phyloP scores from a whole-genome alignment of 2,797 vertebrate species.

The Platyrinchus mystaceus region DNA sequence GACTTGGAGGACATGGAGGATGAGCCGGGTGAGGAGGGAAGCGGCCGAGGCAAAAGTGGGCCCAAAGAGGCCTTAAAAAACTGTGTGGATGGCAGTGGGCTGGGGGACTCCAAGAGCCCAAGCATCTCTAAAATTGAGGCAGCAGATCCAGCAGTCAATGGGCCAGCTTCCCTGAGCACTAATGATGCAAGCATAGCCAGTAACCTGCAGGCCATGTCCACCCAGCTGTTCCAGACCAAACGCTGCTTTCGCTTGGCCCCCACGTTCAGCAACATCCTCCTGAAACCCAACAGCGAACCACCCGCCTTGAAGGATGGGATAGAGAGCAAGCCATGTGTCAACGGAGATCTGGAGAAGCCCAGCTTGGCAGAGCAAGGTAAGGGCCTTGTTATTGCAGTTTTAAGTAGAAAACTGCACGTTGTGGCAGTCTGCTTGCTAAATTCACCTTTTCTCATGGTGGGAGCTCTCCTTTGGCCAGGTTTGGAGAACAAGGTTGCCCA shows the following conservation, averaged over 20 bases:
- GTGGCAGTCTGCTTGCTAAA: not conserved
- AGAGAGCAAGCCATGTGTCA: slow-evolving; percentile 67
- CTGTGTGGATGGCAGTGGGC: slow-evolving; percentile 19
- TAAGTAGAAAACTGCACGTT: not conserved
- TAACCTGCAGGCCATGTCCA: slow-evolving; percentile 97
- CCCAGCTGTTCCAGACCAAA: slow-evolving; percentile 94
- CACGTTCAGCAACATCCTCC: slow-evolving; percentile 92
- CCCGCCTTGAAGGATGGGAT: slow-evolving; percentile 24
- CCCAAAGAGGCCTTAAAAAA: slow-evolving; percentile 26
- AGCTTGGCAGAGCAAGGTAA: slow-evolving; percentile 71
- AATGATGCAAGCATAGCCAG: slow-evolving; percentile 92
- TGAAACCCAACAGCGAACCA: slow-evolving; percentile 76
- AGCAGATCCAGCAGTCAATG: slow-evolving; percentile 78
- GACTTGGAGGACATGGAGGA: slow-evolving; percentile 97
- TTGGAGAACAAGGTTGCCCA: not conserved
- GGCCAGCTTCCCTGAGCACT: slow-evolving; percentile 72
- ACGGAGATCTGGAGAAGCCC: slow-evolving; percentile 70
- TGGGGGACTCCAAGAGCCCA: slow-evolving; percentile 10
- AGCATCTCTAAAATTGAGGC: slow-evolving; percentile 49
- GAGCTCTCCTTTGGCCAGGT: not conserved
- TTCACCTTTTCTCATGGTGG: not conserved
- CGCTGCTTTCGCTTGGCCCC: slow-evolving; percentile 96
- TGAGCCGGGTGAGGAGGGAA: slow-evolving; percentile 61
- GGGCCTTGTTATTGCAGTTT: not conserved
- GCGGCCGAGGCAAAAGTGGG: not conserved